These are phyloP conservation scores for Otolemur crassicaudatus DNA, from an alignment of 2,797 vertebrate species.

Conservation along the genomic window DNA sequence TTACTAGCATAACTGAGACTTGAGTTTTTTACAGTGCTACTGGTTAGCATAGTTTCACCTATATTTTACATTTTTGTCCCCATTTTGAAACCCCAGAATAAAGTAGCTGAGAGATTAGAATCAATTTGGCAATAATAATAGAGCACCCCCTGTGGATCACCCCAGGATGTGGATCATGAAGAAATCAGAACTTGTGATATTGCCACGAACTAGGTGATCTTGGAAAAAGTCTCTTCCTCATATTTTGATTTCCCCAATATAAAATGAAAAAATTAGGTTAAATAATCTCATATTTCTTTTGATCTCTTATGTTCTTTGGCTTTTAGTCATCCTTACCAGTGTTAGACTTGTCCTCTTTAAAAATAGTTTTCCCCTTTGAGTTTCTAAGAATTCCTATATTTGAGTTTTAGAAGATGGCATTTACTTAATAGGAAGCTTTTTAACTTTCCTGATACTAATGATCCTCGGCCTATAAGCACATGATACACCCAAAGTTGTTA, in stretches of 20 bases:
- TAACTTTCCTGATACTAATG: slow-evolving; percentile 1
- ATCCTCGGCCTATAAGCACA: neutral
- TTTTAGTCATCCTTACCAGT: neutral
- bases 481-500: neutral
- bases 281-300: neutral
- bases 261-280: slow-evolving; percentile 13
- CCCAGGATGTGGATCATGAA: neutral
- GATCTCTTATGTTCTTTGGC: neutral
- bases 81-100: neutral
- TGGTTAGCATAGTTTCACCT: neutral
- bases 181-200: neutral
- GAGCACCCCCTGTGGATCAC: neutral
- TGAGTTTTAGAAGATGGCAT: slow-evolving; percentile 36
- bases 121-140: neutral
- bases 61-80: neutral
- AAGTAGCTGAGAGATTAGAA: slow-evolving; percentile 14
- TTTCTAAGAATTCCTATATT: slow-evolving; percentile 4
- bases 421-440: slow-evolving; percentile 1
- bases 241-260: slow-evolving; percentile 4
- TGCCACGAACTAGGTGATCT: neutral
- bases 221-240: neutral
- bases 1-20: neutral
- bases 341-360: slow-evolving; percentile 19
- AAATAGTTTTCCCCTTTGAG: slow-evolving; percentile 24
- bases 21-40: neutral